A percentile compares a stretch with the other conserved stretches of the same genome.
Evolutionary conservation across 2,797 vertebrate species (phyloP).

Genomic region (Glyptemys insculpta): DNA sequence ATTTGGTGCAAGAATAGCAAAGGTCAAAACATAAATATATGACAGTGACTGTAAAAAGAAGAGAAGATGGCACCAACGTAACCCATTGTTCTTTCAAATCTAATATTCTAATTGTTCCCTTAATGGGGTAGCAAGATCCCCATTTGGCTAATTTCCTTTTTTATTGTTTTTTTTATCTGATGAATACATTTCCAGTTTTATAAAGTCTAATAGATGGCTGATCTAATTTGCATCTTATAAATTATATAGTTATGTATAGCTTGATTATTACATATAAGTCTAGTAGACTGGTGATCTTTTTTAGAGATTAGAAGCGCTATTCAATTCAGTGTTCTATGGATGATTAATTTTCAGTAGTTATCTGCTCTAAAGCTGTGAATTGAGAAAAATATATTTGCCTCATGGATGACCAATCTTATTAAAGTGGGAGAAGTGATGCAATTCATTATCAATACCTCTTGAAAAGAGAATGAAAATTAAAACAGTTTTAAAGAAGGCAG

Average conservation of each 20-base stretch:
- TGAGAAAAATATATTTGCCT: conserved; percentile 71
- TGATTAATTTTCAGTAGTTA: conserved; percentile 78
- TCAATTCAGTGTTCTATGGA: conserved; percentile 51
- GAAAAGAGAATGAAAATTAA: conserved; percentile 55
- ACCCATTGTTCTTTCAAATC: neutral
- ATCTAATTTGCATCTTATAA: conserved; percentile 79
- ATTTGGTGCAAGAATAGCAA: conserved; percentile 8
- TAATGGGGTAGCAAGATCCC: conserved; percentile 17
- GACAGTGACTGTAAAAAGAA: neutral
- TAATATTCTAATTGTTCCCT: conserved; percentile 30
- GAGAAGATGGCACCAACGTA: neutral
- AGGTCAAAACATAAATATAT: neutral
- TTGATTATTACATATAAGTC: conserved; percentile 72
- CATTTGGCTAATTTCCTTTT: conserved; percentile 69
- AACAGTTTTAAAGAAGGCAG: conserved; percentile 2
- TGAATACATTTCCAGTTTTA: conserved; percentile 75
- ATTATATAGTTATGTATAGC: conserved; percentile 74
- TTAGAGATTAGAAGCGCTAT: conserved; percentile 71
- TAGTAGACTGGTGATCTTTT: conserved; percentile 70
- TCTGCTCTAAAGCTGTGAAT: conserved; percentile 73
- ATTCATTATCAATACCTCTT: conserved; percentile 66
- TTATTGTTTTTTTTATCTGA: conserved; percentile 75
- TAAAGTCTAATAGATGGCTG: conserved; percentile 71
- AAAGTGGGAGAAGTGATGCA: conserved; percentile 53
- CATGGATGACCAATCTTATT: conserved; percentile 69